Percentiles rank a stretch among this genome's conserved stretches.
Conservation (phyloP, 2,113 vertebrate species). For the Catharus bicknelli region DNA sequence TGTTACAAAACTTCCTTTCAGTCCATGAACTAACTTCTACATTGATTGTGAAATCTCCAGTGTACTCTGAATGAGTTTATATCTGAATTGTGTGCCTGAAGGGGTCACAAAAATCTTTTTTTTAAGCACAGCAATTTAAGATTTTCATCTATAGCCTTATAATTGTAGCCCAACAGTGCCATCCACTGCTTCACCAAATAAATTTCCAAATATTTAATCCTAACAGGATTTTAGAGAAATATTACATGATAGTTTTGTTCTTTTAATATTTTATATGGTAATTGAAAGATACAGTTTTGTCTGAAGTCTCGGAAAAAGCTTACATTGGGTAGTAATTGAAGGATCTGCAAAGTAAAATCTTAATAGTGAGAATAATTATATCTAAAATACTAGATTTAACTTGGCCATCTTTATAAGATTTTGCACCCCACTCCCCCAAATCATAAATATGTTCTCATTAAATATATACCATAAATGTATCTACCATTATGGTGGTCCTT, state of each 20-base stretch:
- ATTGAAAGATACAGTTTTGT: not conserved
- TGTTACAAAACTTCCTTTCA: not conserved
- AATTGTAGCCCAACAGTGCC: constrained; percentile 65
- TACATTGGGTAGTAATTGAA: not conserved
- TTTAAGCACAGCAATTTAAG: not conserved
- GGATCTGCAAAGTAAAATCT: not conserved
- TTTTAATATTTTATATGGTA: not conserved
- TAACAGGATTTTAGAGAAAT: not conserved
- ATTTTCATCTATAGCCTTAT: not conserved
- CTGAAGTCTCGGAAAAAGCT: not conserved
- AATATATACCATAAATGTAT: not conserved
- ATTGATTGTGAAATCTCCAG: not conserved
- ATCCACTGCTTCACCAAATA: constrained; percentile 63
- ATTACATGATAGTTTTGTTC: not conserved
- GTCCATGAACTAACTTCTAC: not conserved
- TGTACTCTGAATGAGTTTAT: not conserved
- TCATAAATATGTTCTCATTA: not conserved
- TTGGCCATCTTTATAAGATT: not conserved
- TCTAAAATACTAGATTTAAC: not conserved
- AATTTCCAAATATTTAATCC: constrained; percentile 12
- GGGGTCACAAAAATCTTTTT: not conserved
- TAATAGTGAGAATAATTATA: not conserved
- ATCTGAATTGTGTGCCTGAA: not conserved
- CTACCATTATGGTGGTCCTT: not conserved
- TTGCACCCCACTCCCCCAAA: not conserved